Evolutionary conservation across 2,797 vertebrate genomes (phyloP).

Genomic region (Pangasius djambal): DNA sequence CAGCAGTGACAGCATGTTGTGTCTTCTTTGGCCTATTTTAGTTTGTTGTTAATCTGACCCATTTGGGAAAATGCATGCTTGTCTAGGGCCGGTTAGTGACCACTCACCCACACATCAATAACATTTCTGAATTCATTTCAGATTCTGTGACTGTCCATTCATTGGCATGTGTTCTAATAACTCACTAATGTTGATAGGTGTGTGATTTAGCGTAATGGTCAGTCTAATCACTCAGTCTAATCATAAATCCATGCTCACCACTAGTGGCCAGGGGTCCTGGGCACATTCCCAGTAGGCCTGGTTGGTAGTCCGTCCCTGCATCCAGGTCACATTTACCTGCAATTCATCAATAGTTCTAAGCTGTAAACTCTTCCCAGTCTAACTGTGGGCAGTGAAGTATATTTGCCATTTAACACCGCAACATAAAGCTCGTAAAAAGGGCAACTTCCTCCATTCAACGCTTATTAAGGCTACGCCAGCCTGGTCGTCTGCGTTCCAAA

Average conservation of each 20-base stretch:
- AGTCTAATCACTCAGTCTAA: neutral
- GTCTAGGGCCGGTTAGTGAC: neutral
- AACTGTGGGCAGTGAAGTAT: slow-evolving; percentile 32
- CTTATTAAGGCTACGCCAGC: slow-evolving; percentile 39
- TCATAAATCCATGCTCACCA: neutral
- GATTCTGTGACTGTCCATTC: neutral
- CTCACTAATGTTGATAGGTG: neutral
- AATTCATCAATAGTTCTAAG: slow-evolving; percentile 22
- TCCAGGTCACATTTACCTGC: slow-evolving; percentile 9
- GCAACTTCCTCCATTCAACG: slow-evolving; percentile 48
- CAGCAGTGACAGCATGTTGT: neutral
- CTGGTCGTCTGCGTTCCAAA: slow-evolving; percentile 49
- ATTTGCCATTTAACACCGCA: slow-evolving; percentile 71
- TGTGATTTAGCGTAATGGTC: neutral
- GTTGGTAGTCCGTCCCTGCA: neutral
- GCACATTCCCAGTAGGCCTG: neutral
- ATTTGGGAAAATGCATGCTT: neutral
- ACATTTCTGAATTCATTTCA: neutral
- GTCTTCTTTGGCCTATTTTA: neutral
- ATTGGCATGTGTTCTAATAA: neutral
- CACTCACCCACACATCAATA: neutral
- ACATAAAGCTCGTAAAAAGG: slow-evolving; percentile 43
- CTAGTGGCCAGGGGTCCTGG: neutral
- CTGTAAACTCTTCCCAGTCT: neutral
- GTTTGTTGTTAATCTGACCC: neutral